Base-by-base conservation (phyloP, 2,113 vertebrate genomes). In the Phaetusa simplex region DNA sequence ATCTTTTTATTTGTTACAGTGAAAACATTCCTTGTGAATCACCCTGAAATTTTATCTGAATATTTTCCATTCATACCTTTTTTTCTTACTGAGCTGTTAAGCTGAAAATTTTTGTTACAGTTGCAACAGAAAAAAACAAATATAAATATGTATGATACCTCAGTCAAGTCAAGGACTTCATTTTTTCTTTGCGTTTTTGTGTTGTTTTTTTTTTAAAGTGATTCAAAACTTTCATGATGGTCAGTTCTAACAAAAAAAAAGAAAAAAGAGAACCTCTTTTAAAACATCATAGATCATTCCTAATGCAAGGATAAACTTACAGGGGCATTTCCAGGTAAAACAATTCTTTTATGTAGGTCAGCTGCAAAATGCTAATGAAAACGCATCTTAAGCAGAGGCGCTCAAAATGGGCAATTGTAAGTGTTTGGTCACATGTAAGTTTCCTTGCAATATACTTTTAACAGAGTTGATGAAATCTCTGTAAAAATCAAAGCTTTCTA, bases 321-420 rank as follows among this genome's bases (percentile, higher is more conserved):
- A 11, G 59, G n/a, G 45, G 34, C 53, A 62, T 88, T 95, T 97
- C 90, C 84, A 90, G 86, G 56, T 72, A 93, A 94, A 97, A 94
- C 74, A 87, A 27, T 88, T 86, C 21, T 76, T 92, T 79, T 94
- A 87, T 86, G 74, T 93, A 90, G 81, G 93, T 95, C 93, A 95
- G 38, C 82, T 90, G 84, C 38, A 67, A 85, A 88, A 86, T 58
- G 38, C n/a, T 91, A 80, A 82, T 81, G 70, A 95, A 91, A 91
- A 83, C 40, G 53, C 36, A 29, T 82, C 53, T 91, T 70, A 69
- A 85, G 58, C 26, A 81, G 83, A 92, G 53, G 45, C 93, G 61
- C 62, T 95, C 50, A 27, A 20, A 58, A 40, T 67, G 38, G 66
- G 67, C 77, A 70, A 27, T 80, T 80, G 24, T 53, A 59, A 71